These are phyloP conservation scores for Volucella bombylans DNA, from an alignment of 2,888 invertebrate species.

Conservation along the genomic window DNA sequence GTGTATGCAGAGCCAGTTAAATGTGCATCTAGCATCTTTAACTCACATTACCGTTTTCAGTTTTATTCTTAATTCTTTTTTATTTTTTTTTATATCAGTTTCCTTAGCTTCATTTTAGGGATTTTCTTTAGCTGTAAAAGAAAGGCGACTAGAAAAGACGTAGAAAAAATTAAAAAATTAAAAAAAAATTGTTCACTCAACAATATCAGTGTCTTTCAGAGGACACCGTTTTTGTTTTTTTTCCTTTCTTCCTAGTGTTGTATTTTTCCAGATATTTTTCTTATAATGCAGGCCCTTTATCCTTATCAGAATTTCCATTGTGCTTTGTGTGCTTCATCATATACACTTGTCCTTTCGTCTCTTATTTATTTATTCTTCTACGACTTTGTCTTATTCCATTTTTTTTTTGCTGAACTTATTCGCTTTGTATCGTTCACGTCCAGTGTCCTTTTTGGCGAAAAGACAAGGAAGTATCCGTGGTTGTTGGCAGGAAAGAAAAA, in stretches of 20 bases:
- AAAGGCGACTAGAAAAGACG: constrained; percentile 49
- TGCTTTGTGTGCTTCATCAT: constrained; percentile 62
- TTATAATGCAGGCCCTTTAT: constrained; percentile 67
- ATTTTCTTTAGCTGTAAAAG: constrained; percentile 67
- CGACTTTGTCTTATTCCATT: neutral
- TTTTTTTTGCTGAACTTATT: neutral
- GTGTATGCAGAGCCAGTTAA: constrained; percentile 68
- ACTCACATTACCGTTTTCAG: constrained; percentile 70
- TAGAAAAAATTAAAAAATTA: neutral
- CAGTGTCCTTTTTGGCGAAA: constrained; percentile 54
- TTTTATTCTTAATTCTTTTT: constrained; percentile 43
- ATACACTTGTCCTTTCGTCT: constrained; percentile 62
- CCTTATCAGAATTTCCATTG: constrained; percentile 69
- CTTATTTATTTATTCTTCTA: constrained; percentile 40
- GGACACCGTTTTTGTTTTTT: constrained; percentile 43
- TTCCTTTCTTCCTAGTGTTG: constrained; percentile 28
- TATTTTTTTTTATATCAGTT: constrained; percentile 41
- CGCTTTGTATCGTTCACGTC: constrained; percentile 27
- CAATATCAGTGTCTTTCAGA: constrained; percentile 64
- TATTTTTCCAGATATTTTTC: constrained; percentile 60
- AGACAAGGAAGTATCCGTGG: constrained; percentile 51
- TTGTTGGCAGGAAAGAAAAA: constrained; percentile 40
- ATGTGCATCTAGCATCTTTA: constrained; percentile 70
- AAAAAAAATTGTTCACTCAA: constrained; percentile 42
- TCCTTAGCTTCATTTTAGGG: constrained; percentile 65